A percentile compares a stretch with the other conserved stretches of the same genome.
These are phyloP conservation scores for Lordiphosa fenestrarum DNA, from an alignment of 2,888 invertebrate species.

Conservation along the genomic window DNA sequence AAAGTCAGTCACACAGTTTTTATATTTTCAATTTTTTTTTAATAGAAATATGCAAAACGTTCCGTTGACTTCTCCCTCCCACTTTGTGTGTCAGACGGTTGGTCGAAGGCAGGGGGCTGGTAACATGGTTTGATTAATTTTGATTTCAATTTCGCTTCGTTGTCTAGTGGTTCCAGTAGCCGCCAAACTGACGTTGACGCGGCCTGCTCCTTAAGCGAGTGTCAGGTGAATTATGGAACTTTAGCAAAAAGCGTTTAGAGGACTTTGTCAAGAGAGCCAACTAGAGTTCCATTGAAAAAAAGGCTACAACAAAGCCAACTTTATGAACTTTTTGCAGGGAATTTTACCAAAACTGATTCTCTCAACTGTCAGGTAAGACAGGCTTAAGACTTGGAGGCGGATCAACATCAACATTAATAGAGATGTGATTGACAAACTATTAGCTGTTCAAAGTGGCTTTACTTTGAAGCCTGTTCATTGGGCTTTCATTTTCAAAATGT, in stretches of 20 bases:
- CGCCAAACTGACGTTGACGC: constrained; percentile 40
- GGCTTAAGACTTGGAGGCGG: too few relatives aligned
- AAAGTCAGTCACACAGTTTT: constrained; percentile 23
- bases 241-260: background rate
- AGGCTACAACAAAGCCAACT: too few relatives aligned
- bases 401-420: too few relatives aligned
- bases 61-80: constrained; percentile 14
- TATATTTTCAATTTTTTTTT: constrained; percentile 5
- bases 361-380: too few relatives aligned
- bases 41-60: constrained; percentile 41
- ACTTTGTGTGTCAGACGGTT: constrained; percentile 7
- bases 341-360: too few relatives aligned
- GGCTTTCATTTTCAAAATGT: too few relatives aligned
- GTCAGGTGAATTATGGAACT: constrained; percentile 53
- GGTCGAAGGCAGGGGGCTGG: constrained; percentile 3
- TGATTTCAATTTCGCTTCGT: constrained; percentile 61
- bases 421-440: too few relatives aligned
- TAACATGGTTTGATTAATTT: constrained; percentile 61
- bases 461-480: too few relatives aligned
- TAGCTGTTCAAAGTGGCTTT: too few relatives aligned
- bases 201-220: constrained; percentile 36
- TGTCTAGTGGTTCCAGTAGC: constrained; percentile 50
- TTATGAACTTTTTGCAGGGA: too few relatives aligned
- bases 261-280: too few relatives aligned
- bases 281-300: too few relatives aligned